phyloP scores from a whole-genome alignment of 2,888 invertebrate genomes.

The Phaonia tiefii region DNA sequence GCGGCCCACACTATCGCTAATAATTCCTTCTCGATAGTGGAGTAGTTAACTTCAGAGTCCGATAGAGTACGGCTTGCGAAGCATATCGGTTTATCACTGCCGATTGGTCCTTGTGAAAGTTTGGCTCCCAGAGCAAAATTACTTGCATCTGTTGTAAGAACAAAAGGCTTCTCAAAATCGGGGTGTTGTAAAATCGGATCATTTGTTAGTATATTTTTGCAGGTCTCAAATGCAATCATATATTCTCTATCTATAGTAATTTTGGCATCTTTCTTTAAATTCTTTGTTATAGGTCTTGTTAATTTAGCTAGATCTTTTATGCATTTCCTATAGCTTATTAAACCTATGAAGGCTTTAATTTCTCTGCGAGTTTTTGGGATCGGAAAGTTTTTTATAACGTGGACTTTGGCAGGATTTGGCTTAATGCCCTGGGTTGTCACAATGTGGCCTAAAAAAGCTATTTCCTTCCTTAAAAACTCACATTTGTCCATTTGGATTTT shows the following conservation, averaged over 20 bases:
- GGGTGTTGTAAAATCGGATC: background rate
- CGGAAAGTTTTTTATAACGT: no score
- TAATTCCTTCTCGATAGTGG: no score
- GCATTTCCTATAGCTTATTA: no score
- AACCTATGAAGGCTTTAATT: background rate
- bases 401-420: no score
- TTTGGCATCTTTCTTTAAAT: background rate
- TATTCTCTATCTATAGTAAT: background rate
- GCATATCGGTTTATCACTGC: background rate
- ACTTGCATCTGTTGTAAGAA: background rate
- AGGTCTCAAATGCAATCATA: background rate
- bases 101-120: background rate
- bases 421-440: background rate
- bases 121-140: background rate
- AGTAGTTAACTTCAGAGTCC: no score
- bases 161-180: no score
- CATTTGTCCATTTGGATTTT: conserved; percentile 46
- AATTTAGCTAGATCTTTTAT: background rate
- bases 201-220: background rate
- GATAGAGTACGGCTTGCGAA: background rate
- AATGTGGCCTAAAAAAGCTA: no score
- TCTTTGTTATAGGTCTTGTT: background rate
- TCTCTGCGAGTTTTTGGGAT: no score
- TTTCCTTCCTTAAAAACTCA: no score
- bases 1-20: no score